Percentiles rank a stretch among this genome's conserved stretches.
phyloP scores from a whole-genome alignment of 2,113 vertebrate species.

The Castor canadensis region DNA sequence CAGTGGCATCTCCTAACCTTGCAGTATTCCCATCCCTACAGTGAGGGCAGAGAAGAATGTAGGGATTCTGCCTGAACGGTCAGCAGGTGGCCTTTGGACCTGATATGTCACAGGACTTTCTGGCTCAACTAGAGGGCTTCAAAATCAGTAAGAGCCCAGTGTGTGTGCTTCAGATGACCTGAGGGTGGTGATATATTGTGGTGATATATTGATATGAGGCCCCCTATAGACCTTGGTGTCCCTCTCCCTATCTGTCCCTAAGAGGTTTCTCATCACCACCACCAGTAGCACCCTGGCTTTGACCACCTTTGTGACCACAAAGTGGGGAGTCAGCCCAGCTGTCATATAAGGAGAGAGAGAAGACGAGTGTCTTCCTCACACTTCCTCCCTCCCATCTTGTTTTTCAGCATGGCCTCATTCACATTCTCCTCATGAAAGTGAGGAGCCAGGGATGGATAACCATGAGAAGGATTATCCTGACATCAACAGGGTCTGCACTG shows the following conservation, averaged over 20 bases:
- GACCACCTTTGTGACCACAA: background rate
- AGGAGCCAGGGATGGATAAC: background rate
- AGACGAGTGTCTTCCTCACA: background rate
- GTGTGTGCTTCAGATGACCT: background rate
- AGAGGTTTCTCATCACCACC: background rate
- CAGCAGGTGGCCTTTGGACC: background rate
- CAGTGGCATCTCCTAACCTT: background rate
- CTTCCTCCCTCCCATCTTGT: background rate
- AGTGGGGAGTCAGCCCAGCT: background rate
- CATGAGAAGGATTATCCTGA: background rate
- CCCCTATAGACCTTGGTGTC: background rate
- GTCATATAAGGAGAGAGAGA: background rate
- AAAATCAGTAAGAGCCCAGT: background rate
- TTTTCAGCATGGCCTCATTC: background rate
- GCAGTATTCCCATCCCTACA: background rate
- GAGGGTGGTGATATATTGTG: background rate
- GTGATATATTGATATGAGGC: background rate
- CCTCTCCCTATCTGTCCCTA: background rate
- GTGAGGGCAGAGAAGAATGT: background rate
- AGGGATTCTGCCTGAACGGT: background rate
- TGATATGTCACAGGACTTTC: background rate
- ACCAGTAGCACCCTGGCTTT: background rate
- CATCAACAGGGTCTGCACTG: background rate
- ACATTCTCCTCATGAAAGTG: constrained; percentile 42
- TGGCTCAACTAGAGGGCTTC: background rate